Evolutionary conservation across 2,888 invertebrate genomes (phyloP), one percentile per base, ranked within the genome.

Genomic region (Drosophila recens): DNA sequence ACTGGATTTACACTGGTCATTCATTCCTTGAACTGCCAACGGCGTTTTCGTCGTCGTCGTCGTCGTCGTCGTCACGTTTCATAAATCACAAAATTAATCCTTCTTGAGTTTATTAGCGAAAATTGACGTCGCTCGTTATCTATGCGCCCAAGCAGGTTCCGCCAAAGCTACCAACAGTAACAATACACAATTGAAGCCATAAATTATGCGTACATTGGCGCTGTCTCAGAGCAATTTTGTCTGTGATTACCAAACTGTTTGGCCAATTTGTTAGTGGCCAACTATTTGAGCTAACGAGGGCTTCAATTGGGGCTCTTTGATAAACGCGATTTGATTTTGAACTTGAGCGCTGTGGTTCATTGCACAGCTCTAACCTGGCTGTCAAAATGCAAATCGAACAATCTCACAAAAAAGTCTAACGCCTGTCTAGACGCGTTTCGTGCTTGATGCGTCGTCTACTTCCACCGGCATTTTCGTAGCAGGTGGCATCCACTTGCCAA

Each of bases 81-180:
- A 91, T 91, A 91, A 91, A 91, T 91, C 91, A 91, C 83, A 82
- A 86, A 90, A 90, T 87, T 91, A 91, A 91, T 91, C 91, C 91
- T 90, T 91, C 85, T 87, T 87, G 83, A 90, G 91, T 90, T 91
- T 91, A 91, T 91, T 91, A 91, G 90, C 90, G 82, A 65, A 80
- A 88, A 90, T 90, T 90, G 89, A 89, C 89, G 84, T 78, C 67
- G 64, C 87, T 87, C 80, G 79, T 90, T 90, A 90, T 88, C 89
- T 84, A 63, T 61, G 30, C 27, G 53, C 51, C 63, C 42, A 56
- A 62, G 45, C 66, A 20, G 27, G 23, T 42, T 56, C 43, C 46
- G 58, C 56, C 20, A 56, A 62, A 64, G 54, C 65, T 33, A 52
- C 52, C 56, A 57, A 52, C 30, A 46, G 56, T 36, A 15, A 40